Conservation (phyloP, 2,797 vertebrate genomes). For the Xerus rutilus region DNA sequence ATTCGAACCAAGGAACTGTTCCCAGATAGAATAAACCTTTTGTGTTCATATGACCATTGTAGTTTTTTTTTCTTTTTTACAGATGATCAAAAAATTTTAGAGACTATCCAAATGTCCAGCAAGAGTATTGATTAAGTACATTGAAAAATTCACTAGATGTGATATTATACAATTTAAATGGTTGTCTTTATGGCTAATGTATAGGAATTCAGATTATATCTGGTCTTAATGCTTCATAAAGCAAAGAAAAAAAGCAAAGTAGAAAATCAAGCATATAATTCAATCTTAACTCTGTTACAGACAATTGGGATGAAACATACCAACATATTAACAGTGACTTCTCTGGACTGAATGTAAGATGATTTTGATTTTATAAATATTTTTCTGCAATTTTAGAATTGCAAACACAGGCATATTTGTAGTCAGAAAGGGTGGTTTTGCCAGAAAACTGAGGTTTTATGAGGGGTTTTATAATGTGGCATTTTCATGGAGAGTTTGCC, state of each 20-base stretch:
- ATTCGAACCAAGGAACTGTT: background rate
- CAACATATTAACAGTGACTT: background rate
- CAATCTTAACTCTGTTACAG: background rate
- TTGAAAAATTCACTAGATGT: background rate
- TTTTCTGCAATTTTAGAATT: constrained; percentile 54
- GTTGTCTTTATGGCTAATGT: constrained; percentile 5
- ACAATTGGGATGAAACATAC: background rate
- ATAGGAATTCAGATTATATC: background rate
- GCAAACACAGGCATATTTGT: background rate
- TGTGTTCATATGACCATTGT: background rate
- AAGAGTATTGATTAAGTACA: background rate
- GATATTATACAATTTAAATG: constrained; percentile 13
- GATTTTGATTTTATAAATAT: constrained; percentile 52
- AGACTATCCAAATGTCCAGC: background rate
- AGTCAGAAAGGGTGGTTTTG: background rate
- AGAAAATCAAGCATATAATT: constrained; percentile 31
- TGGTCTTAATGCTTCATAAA: constrained; percentile 22
- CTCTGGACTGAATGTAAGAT: constrained; percentile 27
- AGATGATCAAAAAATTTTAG: background rate
- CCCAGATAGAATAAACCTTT: background rate
- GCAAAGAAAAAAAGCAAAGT: background rate
- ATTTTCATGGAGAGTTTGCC: constrained; percentile 45
- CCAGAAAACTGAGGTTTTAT: background rate
- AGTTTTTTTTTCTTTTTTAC: constrained; percentile 26
- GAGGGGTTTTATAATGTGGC: background rate